These are phyloP conservation scores for Taphrorychus bicolor DNA, from an alignment of 2,888 invertebrate species.

Conservation along the genomic window DNA sequence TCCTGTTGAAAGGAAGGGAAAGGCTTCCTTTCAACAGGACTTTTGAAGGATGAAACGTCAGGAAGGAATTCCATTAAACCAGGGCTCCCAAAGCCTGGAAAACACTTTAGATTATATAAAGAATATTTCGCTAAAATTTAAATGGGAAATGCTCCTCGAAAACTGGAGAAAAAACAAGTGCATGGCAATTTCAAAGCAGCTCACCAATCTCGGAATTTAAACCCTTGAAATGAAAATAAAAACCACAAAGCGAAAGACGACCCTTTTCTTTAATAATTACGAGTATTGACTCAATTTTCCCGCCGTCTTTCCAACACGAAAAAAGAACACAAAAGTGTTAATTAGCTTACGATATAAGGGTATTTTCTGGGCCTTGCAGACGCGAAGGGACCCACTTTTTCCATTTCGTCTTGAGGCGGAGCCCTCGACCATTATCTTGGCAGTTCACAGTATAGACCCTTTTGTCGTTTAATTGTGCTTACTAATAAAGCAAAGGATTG, in stretches of 20 bases:
- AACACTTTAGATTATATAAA: too few relatives aligned
- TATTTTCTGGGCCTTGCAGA: background rate
- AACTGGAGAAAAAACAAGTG: too few relatives aligned
- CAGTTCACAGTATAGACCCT: background rate
- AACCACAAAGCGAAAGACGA: background rate
- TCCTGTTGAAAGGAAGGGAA: too few relatives aligned
- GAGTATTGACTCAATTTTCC: conserved; percentile 13
- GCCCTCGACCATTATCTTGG: background rate
- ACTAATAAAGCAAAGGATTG: background rate
- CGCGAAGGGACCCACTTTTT: conserved; percentile 5
- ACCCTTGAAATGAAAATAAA: background rate
- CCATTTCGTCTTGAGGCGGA: background rate
- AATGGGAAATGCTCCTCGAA: too few relatives aligned
- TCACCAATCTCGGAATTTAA: too few relatives aligned
- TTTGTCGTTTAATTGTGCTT: too few relatives aligned
- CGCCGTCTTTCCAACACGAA: background rate
- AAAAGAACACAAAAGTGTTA: conserved; percentile 10
- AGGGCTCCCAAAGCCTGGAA: too few relatives aligned
- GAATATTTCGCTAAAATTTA: too few relatives aligned
- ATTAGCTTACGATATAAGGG: conserved; percentile 11
- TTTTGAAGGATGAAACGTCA: too few relatives aligned
- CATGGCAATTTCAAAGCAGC: too few relatives aligned
- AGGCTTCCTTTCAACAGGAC: too few relatives aligned
- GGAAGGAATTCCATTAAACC: too few relatives aligned
- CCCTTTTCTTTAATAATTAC: conserved; percentile 2